These are phyloP conservation scores for Brachionus koreanus DNA, from an alignment of 1,140 invertebrate genomes.

Conservation along the genomic window DNA sequence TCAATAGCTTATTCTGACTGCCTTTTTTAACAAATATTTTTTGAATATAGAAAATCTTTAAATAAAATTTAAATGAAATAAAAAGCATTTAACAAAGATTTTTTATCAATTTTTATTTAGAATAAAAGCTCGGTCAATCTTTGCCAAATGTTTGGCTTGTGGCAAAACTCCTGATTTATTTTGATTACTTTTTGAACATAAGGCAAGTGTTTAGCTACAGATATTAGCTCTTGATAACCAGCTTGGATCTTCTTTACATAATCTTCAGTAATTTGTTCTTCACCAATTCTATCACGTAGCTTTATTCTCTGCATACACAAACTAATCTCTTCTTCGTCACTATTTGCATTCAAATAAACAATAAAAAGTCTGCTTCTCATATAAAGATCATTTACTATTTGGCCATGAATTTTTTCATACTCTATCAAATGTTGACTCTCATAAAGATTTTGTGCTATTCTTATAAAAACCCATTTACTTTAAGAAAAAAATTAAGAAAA, in stretches of 20 bases:
- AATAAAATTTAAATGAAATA: no score
- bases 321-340: background rate
- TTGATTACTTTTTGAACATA: background rate
- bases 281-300: background rate
- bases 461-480: conserved; percentile 11
- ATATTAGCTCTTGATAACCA: background rate
- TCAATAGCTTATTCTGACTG: no score
- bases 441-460: background rate
- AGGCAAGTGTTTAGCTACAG: background rate
- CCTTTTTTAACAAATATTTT: no score
- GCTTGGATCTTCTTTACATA: background rate
- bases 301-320: background rate
- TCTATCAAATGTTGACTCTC: background rate
- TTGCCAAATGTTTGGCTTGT: conserved; percentile 10
- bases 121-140: background rate
- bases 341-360: background rate
- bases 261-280: background rate
- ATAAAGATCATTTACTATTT: background rate
- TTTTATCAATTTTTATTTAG: background rate
- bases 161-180: background rate
- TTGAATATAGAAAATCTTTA: no score
- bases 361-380: background rate
- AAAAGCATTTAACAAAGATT: no score
- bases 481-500: background rate
- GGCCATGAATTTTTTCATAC: background rate